A percentile compares a stretch with the other conserved stretches of the same genome.
Evolutionary conservation across 2,888 invertebrate species (phyloP).

Genomic region (Eucriotettix oculatus): DNA sequence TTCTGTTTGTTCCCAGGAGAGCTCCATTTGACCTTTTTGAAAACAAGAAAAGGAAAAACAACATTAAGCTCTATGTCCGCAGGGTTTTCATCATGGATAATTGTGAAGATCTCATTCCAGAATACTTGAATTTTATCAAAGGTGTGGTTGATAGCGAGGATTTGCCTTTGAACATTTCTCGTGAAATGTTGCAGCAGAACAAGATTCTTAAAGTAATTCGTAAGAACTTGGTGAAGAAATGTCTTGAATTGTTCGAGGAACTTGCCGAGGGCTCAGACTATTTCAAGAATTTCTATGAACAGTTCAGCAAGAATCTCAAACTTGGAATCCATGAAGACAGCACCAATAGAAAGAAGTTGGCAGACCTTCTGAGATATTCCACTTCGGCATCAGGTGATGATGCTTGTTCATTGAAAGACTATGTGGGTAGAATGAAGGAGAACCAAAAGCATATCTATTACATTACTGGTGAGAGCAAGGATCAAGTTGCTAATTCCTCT

Average conservation of each 20-base stretch:
- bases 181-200: constrained; percentile 99
- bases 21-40: constrained; percentile 97
- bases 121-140: constrained; percentile 89
- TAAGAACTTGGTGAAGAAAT: constrained; percentile 98
- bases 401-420: constrained; percentile 82
- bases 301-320: constrained; percentile 94
- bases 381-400: constrained; percentile 94
- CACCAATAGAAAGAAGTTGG: constrained; percentile 78
- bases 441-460: constrained; percentile 97
- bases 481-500: constrained; percentile 88
- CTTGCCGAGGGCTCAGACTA: constrained; percentile 91
- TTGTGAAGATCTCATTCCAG: constrained; percentile 98
- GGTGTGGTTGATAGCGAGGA: constrained; percentile 99
- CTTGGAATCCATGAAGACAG: constrained; percentile 96
- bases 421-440: constrained; percentile 95
- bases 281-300: constrained; percentile 97
- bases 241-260: constrained; percentile 91
- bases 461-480: constrained; percentile 90
- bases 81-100: constrained; percentile 99
- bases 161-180: constrained; percentile 93
- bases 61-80: constrained; percentile 94
- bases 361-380: constrained; percentile 76
- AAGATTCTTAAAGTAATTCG: constrained; percentile 98
- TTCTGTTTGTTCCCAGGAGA: constrained; percentile 80
- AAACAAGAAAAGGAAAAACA: constrained; percentile 95